A percentile compares a stretch with the other conserved stretches of the same genome.
These are phyloP conservation scores for Nasonia oneida DNA, from an alignment of 2,888 invertebrate genomes.

Conservation along the genomic window DNA sequence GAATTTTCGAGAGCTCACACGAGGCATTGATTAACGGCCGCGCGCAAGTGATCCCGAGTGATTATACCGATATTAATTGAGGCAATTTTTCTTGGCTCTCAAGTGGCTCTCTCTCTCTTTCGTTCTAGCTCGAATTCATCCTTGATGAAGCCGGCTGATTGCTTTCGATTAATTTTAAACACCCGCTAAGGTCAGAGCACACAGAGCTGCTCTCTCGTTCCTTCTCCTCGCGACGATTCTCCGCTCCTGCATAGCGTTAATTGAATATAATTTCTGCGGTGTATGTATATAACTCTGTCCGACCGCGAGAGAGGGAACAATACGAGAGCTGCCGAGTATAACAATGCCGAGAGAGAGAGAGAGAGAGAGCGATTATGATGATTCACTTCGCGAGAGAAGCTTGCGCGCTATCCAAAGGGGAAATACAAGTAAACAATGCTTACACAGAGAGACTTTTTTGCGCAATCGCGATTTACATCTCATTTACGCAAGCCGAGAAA, in stretches of 20 bases:
- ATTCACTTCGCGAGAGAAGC: conserved; percentile 5
- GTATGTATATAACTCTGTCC: not conserved
- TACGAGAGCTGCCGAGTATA: not conserved
- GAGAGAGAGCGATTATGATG: not conserved
- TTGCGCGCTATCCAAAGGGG: not conserved
- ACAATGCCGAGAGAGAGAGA: not conserved
- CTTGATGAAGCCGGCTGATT: conserved; percentile 60
- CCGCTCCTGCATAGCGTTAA: not conserved
- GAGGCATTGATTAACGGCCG: conserved; percentile 55
- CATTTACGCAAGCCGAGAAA: not conserved
- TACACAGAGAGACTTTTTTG: not conserved
- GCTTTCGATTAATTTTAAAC: conserved; percentile 63
- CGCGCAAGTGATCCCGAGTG: conserved; percentile 29
- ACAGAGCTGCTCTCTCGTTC: conserved; percentile 1
- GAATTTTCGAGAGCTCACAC: conserved; percentile 29
- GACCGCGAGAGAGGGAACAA: not conserved
- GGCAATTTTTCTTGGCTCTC: conserved; percentile 55
- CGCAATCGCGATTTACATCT: conserved; percentile 18
- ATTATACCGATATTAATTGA: conserved; percentile 61
- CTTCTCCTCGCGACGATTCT: not conserved
- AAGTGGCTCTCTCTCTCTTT: conserved; percentile 48
- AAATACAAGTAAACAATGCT: not conserved
- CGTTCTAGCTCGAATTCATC: conserved; percentile 43
- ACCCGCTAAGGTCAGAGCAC: conserved; percentile 52
- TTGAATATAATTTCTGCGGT: conserved; percentile 20